These are phyloP conservation scores for Limanda limanda DNA, from an alignment of 2,113 vertebrate genomes.

Conservation along the genomic window DNA sequence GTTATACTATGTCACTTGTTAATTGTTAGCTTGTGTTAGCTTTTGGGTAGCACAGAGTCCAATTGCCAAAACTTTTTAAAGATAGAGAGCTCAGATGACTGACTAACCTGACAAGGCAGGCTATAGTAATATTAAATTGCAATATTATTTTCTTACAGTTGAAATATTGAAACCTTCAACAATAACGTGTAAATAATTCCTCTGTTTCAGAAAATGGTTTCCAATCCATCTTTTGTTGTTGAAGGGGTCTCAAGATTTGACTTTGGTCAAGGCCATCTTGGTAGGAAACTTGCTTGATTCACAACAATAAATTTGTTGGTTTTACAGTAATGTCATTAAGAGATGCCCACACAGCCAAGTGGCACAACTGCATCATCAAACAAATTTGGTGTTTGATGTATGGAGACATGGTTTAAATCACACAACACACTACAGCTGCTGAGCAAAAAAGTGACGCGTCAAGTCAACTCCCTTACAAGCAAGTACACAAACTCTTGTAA, in stretches of 20 bases:
- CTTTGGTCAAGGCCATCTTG: constrained; percentile 73
- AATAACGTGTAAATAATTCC: background rate
- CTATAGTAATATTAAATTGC: background rate
- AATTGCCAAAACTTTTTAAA: background rate
- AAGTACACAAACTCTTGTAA: no score
- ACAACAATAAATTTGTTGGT: background rate
- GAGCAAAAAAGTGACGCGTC: no score
- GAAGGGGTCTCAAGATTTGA: constrained; percentile 79
- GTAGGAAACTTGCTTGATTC: constrained; percentile 41
- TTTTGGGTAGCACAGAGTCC: no score
- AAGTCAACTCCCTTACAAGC: no score
- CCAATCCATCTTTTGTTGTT: constrained; percentile 61
- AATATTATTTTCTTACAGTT: background rate
- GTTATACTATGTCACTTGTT: no score
- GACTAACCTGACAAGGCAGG: background rate
- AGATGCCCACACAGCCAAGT: background rate
- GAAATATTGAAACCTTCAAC: background rate
- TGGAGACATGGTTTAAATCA: no score
- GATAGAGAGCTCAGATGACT: background rate
- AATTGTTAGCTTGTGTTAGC: no score
- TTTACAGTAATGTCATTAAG: background rate
- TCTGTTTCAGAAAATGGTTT: constrained; percentile 62
- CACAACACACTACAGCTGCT: no score
- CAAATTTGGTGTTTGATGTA: no score
- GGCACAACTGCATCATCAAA: background rate